Evolutionary conservation across 2,113 vertebrate genomes (phyloP), one percentile per base, ranked within the genome.

Genomic region (Regulus satrapa): DNA sequence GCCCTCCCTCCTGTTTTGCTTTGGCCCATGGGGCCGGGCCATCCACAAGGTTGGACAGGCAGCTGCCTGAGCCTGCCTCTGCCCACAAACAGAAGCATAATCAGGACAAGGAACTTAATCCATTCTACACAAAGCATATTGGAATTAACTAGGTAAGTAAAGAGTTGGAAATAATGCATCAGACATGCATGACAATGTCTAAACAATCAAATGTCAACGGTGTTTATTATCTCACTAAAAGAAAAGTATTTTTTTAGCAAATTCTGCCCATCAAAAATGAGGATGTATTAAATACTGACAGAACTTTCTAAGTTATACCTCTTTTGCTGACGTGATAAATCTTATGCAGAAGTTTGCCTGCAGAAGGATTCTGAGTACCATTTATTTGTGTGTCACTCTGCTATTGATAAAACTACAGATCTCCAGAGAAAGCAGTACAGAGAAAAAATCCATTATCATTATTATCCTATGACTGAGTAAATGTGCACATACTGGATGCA

Each of bases 301-400:
- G 56, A 85, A 96, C 74, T 95, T 96, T 86, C 51, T 77, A 88
- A 95, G 94, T 95, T 89, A 73, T 59, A 92, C 73, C 91, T 95
- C 92, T 88, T 93, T 43, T 4, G 12, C 82, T 85, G 81, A 88
- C 4, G 21, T 51, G 90, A 95, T 95, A 96, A 92, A 96, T 96
- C 88, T 94, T 92, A 78, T 34, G 77, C 74, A 64, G 90, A 97
- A 96, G 93, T 97, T 96, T 96, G 83, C 84, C 91, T 72, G 75
- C 8, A 36, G 93, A 95, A 95, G 91, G 74, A 92, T 96, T 95
- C 80, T 32, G 77, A 96, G 61, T 73, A 66, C 62, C 92, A 91
- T 97, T 97, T 97, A 96, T 96, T 82, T 95, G 91, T 90, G 83
- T 97, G 94, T 94, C 92, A 94, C 61, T 85, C 59, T 73, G 92